Evolutionary conservation across 2,797 vertebrate genomes (phyloP).

Genomic region (Hypotaenidia okinawae): DNA sequence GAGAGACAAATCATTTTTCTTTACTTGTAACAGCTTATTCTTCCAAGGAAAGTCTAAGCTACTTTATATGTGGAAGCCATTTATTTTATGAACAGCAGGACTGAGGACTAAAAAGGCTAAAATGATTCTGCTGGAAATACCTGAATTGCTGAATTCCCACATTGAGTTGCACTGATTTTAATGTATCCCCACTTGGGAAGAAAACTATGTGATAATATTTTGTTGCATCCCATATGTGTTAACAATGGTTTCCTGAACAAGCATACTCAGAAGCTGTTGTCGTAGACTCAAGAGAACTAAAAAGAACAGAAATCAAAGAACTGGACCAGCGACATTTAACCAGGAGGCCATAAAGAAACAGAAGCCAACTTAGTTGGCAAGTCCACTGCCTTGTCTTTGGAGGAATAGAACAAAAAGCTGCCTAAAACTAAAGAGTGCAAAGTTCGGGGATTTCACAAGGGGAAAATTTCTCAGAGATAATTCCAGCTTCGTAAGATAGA

Average conservation of each 20-base stretch:
- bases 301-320: neutral
- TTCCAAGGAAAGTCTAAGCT: slow-evolving; percentile 12
- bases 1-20: neutral
- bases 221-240: neutral
- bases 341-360: neutral
- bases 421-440: neutral
- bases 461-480: neutral
- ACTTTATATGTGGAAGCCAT: neutral
- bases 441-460: neutral
- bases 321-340: neutral
- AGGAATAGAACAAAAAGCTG: neutral
- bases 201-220: neutral
- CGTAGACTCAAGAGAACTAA: neutral
- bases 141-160: neutral
- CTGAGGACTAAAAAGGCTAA: neutral
- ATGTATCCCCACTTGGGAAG: neutral
- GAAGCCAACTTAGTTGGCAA: neutral
- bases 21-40: slow-evolving; percentile 1
- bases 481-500: neutral
- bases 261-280: neutral
- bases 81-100: neutral
- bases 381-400: neutral
- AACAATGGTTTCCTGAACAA: slow-evolving; percentile 13
- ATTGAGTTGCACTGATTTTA: neutral
- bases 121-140: neutral